Conservation (phyloP, 2,888 invertebrate species). For the Slavum lentiscoides region DNA sequence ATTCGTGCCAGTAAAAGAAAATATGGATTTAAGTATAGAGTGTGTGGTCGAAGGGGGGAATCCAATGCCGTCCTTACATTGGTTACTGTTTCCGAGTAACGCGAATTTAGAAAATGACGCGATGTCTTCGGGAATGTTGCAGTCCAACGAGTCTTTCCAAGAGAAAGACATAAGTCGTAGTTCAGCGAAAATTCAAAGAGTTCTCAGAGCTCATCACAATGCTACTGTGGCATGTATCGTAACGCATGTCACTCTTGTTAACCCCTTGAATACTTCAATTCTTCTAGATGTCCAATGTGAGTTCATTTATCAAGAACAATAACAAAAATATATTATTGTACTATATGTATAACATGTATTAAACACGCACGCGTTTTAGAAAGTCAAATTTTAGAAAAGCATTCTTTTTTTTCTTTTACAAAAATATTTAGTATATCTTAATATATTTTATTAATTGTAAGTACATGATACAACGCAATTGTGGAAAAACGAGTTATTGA, state of each 20-base stretch:
- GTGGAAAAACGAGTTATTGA: too few relatives aligned
- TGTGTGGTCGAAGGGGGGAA: conserved; percentile 85
- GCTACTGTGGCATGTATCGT: conserved; percentile 82
- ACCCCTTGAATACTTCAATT: conserved; percentile 66
- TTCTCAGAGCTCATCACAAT: conserved; percentile 83
- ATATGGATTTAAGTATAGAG: conserved; percentile 77
- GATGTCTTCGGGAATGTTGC: conserved; percentile 58
- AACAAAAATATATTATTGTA: too few relatives aligned
- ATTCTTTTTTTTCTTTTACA: too few relatives aligned
- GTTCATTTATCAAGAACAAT: conserved; percentile 58
- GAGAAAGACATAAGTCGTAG: conserved; percentile 59
- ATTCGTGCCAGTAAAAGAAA: conserved; percentile 85
- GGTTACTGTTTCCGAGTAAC: conserved; percentile 63
- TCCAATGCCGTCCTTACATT: conserved; percentile 68
- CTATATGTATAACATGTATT: too few relatives aligned
- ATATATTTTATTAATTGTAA: too few relatives aligned
- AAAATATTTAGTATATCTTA: too few relatives aligned
- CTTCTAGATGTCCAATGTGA: conserved; percentile 72
- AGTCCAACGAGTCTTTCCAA: conserved; percentile 52
- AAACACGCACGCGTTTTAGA: too few relatives aligned
- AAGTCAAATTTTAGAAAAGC: too few relatives aligned
- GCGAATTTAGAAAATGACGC: conserved; percentile 55
- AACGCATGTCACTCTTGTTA: conserved; percentile 68
- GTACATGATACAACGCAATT: too few relatives aligned
- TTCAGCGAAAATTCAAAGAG: conserved; percentile 72